Evolutionary conservation across 2,113 vertebrate species (phyloP).

Genomic region (Danionella cerebrum): DNA sequence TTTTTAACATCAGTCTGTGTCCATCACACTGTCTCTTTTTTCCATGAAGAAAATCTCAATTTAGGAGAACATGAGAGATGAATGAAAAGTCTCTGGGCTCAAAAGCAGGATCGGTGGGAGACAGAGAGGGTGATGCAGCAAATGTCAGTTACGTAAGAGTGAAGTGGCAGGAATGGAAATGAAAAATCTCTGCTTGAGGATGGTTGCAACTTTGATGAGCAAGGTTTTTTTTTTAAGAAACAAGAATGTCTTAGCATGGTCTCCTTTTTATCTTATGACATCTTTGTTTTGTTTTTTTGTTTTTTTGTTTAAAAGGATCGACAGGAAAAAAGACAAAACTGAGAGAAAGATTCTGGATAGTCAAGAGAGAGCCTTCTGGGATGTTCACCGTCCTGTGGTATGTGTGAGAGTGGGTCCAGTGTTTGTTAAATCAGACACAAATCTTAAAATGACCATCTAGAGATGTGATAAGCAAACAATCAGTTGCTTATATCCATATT

Average conservation of each 20-base stretch:
- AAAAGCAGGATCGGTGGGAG: neutral
- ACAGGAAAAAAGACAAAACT: conserved; percentile 96
- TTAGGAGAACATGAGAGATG: neutral
- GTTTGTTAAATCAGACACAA: no score
- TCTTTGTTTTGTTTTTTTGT: conserved; percentile 35
- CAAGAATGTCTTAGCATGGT: neutral
- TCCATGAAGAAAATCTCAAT: neutral
- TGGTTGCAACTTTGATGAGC: conserved; percentile 19
- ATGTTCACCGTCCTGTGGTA: conserved; percentile 86
- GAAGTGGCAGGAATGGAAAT: conserved; percentile 26
- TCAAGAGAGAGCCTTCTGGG: conserved; percentile 98
- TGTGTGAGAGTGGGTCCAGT: conserved; percentile 9
- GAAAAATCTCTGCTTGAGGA: conserved; percentile 14
- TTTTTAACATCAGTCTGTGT: neutral
- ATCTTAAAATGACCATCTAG: no score
- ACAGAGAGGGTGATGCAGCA: neutral
- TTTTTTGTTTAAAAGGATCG: conserved; percentile 72
- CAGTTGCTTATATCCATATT: no score
- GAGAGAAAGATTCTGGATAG: conserved; percentile 98
- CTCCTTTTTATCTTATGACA: neutral
- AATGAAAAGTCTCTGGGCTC: neutral
- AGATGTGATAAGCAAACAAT: no score
- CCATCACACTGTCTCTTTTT: neutral
- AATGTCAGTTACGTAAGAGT: conserved; percentile 43
- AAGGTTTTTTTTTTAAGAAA: neutral